phyloP scores from a whole-genome alignment of 2,888 invertebrate species.

The Buathra laborator region DNA sequence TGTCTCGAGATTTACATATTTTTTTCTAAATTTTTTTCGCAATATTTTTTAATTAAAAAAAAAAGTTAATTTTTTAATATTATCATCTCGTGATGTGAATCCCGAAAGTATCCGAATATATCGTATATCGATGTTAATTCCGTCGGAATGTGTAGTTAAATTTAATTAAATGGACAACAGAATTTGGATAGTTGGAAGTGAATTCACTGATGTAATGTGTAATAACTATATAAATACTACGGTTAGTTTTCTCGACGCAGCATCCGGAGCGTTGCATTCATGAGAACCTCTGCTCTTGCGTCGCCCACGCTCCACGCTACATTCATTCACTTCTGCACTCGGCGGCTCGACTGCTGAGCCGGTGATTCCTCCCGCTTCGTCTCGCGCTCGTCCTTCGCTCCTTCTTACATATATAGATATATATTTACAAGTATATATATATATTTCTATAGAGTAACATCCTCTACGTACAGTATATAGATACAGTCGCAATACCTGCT shows the following conservation, averaged over 20 bases:
- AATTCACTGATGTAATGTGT: neutral
- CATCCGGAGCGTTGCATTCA: slow-evolving; percentile 50
- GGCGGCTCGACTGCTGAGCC: slow-evolving; percentile 64
- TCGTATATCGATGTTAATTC: no score
- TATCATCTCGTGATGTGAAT: no score
- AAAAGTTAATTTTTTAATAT: no score
- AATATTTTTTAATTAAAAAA: no score
- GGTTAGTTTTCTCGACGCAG: slow-evolving; percentile 18
- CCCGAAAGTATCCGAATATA: no score
- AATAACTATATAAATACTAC: neutral
- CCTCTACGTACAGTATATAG: slow-evolving; percentile 11
- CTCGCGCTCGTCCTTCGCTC: slow-evolving; percentile 60
- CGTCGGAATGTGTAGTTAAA: no score
- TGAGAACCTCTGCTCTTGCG: slow-evolving; percentile 77
- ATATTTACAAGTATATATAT: neutral
- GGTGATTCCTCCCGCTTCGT: slow-evolving; percentile 60
- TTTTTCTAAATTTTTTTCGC: no score
- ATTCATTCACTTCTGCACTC: slow-evolving; percentile 81
- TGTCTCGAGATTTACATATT: no score
- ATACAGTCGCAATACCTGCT: slow-evolving; percentile 48
- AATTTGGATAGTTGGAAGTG: no score
- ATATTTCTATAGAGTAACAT: neutral
- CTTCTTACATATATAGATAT: slow-evolving; percentile 41
- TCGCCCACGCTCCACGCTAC: slow-evolving; percentile 80
- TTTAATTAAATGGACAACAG: no score